Evolutionary conservation across 2,113 vertebrate species (phyloP).

Genomic region (Rattus rattus): DNA sequence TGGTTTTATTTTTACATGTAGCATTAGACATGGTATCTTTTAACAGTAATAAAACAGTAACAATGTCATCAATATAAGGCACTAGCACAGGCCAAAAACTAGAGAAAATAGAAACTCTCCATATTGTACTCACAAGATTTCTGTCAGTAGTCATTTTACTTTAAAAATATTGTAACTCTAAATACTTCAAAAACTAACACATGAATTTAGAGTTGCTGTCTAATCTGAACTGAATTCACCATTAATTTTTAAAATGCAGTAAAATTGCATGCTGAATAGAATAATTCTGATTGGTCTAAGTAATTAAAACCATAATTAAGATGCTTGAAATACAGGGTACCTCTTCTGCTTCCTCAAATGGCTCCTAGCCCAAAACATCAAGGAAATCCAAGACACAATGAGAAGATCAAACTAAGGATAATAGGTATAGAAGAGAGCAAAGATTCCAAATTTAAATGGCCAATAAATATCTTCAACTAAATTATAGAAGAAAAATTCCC

Average conservation of each 20-base stretch:
- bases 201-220: conserved; percentile 26
- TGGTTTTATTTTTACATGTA: not conserved
- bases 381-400: too few species aligned
- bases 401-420: too few species aligned
- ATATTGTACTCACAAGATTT: conserved; percentile 8
- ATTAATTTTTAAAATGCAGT: conserved; percentile 47
- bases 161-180: conserved; percentile 27
- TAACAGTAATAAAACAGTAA: not conserved
- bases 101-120: not conserved
- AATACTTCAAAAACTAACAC: conserved; percentile 33
- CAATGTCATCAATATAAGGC: not conserved
- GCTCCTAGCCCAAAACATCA: too few species aligned
- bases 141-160: not conserved
- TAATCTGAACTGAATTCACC: conserved; percentile 47
- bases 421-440: too few species aligned
- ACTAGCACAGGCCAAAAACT: not conserved
- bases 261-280: conserved; percentile 33
- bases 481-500: too few species aligned
- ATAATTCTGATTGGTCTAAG: not conserved
- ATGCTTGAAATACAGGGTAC: not conserved
- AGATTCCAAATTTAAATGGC: too few species aligned
- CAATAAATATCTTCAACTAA: too few species aligned
- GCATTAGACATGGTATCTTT: too few species aligned
- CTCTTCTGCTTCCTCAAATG: not conserved
- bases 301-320: not conserved